Percentiles rank a stretch among this genome's conserved stretches.
phyloP scores from a whole-genome alignment of 2,797 vertebrate species.

The Sebastes oblongus region DNA sequence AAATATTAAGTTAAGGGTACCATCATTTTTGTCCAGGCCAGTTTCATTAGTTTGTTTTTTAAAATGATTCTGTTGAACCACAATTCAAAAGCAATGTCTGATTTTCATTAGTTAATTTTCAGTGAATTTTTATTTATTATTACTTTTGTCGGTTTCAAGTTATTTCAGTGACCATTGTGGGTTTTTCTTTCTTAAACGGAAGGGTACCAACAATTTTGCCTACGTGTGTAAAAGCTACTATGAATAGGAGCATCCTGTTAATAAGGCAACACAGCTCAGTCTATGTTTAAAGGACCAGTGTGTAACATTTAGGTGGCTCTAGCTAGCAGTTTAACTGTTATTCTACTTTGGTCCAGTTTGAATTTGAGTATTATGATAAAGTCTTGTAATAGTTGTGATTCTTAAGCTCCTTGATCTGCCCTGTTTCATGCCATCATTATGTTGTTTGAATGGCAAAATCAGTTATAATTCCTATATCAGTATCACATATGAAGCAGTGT shows the following conservation, averaged over 20 bases:
- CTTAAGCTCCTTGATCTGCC: accelerated
- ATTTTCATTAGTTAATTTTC: too few species aligned
- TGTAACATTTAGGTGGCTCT: too few species aligned
- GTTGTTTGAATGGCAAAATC: neutral
- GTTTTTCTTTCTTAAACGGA: too few species aligned
- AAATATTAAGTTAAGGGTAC: too few species aligned
- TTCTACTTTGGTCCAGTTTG: neutral
- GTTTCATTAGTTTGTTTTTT: too few species aligned
- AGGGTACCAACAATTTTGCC: too few species aligned
- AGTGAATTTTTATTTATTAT: too few species aligned
- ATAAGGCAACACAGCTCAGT: neutral
- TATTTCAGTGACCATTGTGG: too few species aligned
- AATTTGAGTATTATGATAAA: neutral
- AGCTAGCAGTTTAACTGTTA: neutral
- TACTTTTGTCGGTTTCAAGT: too few species aligned
- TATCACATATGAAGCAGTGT: conserved; percentile 98
- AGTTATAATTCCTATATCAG: conserved; percentile 87
- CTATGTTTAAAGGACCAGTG: accelerated
- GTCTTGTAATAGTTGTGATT: neutral
- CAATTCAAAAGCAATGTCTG: too few species aligned
- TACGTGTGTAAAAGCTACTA: neutral
- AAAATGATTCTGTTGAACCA: too few species aligned
- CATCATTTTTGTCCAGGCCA: too few species aligned
- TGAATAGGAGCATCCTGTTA: neutral
- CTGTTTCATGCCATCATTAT: neutral